Evolutionary conservation across 2,113 vertebrate species (phyloP).

Genomic region (Actinemys pallida): DNA sequence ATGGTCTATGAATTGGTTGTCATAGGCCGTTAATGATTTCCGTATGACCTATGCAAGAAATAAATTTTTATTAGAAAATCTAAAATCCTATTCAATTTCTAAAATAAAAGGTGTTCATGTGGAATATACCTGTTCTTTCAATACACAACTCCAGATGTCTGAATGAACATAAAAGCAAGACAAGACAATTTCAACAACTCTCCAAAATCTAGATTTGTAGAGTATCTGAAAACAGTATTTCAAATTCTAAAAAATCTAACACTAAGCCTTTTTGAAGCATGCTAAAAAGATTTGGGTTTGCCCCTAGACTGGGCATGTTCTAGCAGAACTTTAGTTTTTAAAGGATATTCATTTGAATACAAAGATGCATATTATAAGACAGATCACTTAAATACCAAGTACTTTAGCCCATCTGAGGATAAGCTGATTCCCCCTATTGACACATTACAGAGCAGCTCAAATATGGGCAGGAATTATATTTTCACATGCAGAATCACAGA

Average conservation of each 20-base stretch:
- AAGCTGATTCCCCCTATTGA: background rate
- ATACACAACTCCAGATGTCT: background rate
- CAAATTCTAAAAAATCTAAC: background rate
- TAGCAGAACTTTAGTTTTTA: background rate
- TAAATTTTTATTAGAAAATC: background rate
- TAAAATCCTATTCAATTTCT: background rate
- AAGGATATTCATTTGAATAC: background rate
- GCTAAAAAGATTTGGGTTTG: background rate
- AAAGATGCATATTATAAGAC: background rate
- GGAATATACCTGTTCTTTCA: background rate
- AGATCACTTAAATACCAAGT: background rate
- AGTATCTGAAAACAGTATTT: background rate
- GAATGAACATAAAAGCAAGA: background rate
- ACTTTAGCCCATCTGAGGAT: background rate
- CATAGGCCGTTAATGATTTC: background rate
- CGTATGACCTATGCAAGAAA: background rate
- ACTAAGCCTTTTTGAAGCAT: background rate
- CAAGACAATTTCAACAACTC: background rate
- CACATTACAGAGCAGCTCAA: background rate
- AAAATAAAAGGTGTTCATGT: background rate
- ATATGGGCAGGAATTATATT: background rate
- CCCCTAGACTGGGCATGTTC: background rate
- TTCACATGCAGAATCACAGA: background rate
- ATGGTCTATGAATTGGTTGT: background rate
- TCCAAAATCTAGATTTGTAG: background rate